Evolutionary conservation across 1,140 invertebrate genomes (phyloP).

Genomic region (Temnothorax nylanderi): DNA sequence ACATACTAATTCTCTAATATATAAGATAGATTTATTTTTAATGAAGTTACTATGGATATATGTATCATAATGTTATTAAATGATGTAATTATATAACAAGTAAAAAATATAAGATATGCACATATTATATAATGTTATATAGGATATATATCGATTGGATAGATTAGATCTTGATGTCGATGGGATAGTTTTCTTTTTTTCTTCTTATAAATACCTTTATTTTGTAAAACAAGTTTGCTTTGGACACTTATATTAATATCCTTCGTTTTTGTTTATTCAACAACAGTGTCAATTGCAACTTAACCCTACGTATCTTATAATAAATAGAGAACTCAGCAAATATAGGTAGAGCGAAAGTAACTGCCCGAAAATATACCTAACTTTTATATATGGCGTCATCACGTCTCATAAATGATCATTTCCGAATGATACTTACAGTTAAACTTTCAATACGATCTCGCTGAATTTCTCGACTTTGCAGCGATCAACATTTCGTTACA

Average conservation of each 20-base stretch:
- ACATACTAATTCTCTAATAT: not conserved
- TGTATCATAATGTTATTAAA: not conserved
- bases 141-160: not conserved
- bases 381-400: conserved; percentile 4
- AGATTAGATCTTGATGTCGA: not conserved
- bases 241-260: conserved; percentile 45
- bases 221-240: conserved; percentile 71
- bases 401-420: conserved; percentile 11
- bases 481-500: conserved; percentile 65
- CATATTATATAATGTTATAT: not conserved
- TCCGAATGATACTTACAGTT: conserved; percentile 19
- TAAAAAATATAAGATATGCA: not conserved
- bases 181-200: not conserved
- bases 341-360: conserved; percentile 25
- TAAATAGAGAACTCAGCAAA: conserved; percentile 42
- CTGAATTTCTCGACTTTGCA: conserved; percentile 14
- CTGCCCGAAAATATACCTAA: conserved; percentile 25
- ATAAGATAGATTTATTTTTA: conserved; percentile 2
- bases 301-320: conserved; percentile 35
- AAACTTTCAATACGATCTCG: conserved; percentile 30
- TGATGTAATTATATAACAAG: not conserved
- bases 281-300: conserved; percentile 53
- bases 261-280: conserved; percentile 47
- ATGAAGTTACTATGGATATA: not conserved
- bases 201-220: conserved; percentile 78